These are phyloP conservation scores for Brachirus orientalis DNA, from an alignment of 2,113 vertebrate species.

Conservation along the genomic window DNA sequence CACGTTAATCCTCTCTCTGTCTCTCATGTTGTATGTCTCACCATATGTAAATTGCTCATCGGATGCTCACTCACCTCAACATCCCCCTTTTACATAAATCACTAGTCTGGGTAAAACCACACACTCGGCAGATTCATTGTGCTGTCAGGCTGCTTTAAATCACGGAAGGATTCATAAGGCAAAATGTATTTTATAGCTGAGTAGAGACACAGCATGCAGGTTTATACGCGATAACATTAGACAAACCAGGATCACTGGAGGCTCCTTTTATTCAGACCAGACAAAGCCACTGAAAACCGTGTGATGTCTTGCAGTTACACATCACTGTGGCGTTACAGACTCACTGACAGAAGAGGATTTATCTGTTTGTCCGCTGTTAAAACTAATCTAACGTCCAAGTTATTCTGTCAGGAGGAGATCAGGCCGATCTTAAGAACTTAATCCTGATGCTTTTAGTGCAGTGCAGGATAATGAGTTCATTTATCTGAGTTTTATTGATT, in stretches of 20 bases:
- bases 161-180: slow-evolving; percentile 19
- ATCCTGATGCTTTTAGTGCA: slow-evolving; percentile 40
- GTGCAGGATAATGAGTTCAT: slow-evolving; percentile 25
- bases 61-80: background rate
- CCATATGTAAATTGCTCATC: slow-evolving; percentile 11
- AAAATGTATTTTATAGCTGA: slow-evolving; percentile 25
- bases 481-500: background rate
- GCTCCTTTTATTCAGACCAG: slow-evolving; percentile 3
- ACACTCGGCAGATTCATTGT: slow-evolving; percentile 39
- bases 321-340: slow-evolving; percentile 39
- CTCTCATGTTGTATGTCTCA: slow-evolving; percentile 4
- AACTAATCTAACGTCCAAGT: slow-evolving; percentile 66
- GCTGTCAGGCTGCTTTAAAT: slow-evolving; percentile 49
- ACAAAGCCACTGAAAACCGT: too few relatives aligned
- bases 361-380: slow-evolving; percentile 65
- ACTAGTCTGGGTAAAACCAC: slow-evolving; percentile 15
- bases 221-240: slow-evolving; percentile 12
- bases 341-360: slow-evolving; percentile 58
- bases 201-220: slow-evolving; percentile 5
- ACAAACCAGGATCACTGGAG: slow-evolving; percentile 3
- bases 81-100: slow-evolving; percentile 18
- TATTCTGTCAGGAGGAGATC: slow-evolving; percentile 51
- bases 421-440: slow-evolving; percentile 40
- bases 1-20: background rate
- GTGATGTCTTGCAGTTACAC: slow-evolving; percentile 12